phyloP scores from a whole-genome alignment of 2,113 vertebrate species.

The Sylvietta virens region DNA sequence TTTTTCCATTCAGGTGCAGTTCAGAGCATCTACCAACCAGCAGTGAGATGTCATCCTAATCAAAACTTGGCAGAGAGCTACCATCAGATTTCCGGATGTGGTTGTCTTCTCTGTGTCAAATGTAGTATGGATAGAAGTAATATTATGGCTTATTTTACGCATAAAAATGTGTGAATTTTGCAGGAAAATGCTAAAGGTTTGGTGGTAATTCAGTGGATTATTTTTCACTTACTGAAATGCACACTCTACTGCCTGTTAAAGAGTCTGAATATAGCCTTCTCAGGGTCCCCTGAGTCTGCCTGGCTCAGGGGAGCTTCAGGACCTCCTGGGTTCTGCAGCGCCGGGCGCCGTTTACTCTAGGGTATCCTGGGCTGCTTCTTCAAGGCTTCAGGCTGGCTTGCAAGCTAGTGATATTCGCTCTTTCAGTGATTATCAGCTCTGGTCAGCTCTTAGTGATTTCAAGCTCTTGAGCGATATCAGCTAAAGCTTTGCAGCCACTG shows the following conservation, averaged over 20 bases:
- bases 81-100: neutral
- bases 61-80: neutral
- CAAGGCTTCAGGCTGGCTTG: too few relatives aligned
- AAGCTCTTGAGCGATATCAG: too few relatives aligned
- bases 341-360: too few relatives aligned
- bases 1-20: neutral
- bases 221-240: neutral
- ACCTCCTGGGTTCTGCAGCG: too few relatives aligned
- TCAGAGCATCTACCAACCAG: neutral
- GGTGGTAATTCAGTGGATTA: neutral
- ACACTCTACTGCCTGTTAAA: neutral
- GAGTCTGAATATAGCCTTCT: too few relatives aligned
- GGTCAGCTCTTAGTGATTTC: too few relatives aligned
- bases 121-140: neutral
- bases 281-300: too few relatives aligned
- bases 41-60: neutral
- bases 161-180: neutral
- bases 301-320: too few relatives aligned
- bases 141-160: neutral
- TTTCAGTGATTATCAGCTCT: too few relatives aligned
- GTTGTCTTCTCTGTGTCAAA: neutral
- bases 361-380: too few relatives aligned
- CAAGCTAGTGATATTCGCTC: too few relatives aligned
- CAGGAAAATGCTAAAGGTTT: neutral
- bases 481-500: too few relatives aligned